Conservation (phyloP, 2,888 invertebrate genomes). For the Lomographa bimaculata region DNA sequence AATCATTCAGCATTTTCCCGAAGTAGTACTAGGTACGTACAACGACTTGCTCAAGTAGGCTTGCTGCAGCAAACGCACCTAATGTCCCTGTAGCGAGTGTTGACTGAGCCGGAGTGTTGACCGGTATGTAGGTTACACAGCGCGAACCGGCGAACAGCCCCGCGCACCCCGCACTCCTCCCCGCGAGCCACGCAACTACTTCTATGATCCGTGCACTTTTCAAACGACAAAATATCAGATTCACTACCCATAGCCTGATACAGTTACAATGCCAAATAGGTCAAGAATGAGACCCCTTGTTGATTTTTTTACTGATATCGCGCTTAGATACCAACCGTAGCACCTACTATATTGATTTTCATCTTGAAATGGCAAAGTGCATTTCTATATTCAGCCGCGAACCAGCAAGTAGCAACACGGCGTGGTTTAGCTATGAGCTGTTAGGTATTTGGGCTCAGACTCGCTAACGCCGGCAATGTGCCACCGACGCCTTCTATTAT, state of each 20-base stretch:
- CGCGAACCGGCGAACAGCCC: conserved; percentile 65
- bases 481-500: conserved; percentile 57
- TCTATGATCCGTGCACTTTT: conserved; percentile 77
- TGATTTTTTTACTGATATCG: conserved; percentile 10
- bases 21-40: no score
- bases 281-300: conserved; percentile 23
- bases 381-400: conserved; percentile 31
- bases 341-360: conserved; percentile 28
- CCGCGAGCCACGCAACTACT: conserved; percentile 64
- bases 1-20: no score
- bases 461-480: conserved; percentile 47
- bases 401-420: conserved; percentile 34
- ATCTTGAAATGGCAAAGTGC: conserved; percentile 44
- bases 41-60: conserved; percentile 55
- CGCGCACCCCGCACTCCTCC: conserved; percentile 37
- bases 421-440: conserved; percentile 14
- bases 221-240: conserved; percentile 73
- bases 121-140: conserved; percentile 82
- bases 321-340: conserved; percentile 1
- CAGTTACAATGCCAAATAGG: conserved; percentile 32
- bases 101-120: conserved; percentile 84
- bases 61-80: conserved; percentile 62
- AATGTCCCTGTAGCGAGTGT: conserved; percentile 83
- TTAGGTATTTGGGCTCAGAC: conserved; percentile 44
- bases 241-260: conserved; percentile 44